Percentiles rank a stretch among this genome's conserved stretches.
Conservation (phyloP, 1,140 invertebrate species). For the Drosophila kepulauana region DNA sequence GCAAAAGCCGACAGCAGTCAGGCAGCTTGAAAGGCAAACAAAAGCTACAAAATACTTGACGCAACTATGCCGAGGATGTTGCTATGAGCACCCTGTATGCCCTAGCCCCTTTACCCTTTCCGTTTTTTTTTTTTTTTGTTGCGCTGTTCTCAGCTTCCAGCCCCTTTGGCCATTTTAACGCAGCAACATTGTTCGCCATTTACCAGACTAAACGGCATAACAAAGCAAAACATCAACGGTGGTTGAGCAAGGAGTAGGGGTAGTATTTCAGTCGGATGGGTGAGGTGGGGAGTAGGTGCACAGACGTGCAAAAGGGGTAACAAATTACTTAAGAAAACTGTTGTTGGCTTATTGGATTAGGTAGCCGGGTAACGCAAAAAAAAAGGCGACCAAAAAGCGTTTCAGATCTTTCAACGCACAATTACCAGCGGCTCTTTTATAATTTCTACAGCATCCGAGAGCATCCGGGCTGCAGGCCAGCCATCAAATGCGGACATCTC, state of each 20-base stretch:
- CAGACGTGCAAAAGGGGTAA: constrained; percentile 54
- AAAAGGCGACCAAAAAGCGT: constrained; percentile 42
- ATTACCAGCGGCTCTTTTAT: constrained; percentile 81
- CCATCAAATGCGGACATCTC: constrained; percentile 18
- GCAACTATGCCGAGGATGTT: constrained; percentile 70
- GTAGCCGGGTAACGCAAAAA: constrained; percentile 13
- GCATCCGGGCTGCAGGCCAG: constrained; percentile 28
- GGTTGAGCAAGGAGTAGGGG: not conserved
- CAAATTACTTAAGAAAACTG: constrained; percentile 83
- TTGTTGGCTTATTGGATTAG: constrained; percentile 82
- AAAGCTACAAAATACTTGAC: constrained; percentile 78
- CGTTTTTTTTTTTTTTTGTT: too few relatives aligned
- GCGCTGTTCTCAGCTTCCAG: not conserved
- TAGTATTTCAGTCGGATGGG: not conserved
- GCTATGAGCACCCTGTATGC: constrained; percentile 8
- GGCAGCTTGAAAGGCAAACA: constrained; percentile 64
- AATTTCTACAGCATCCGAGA: constrained; percentile 55
- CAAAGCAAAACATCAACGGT: constrained; percentile 51
- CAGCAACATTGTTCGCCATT: constrained; percentile 74
- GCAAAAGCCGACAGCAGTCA: constrained; percentile 32
- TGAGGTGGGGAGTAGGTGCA: not conserved
- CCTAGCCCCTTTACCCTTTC: not conserved
- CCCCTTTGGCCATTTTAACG: constrained; percentile 28
- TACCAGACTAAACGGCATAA: constrained; percentile 77
- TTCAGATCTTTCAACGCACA: constrained; percentile 72